phyloP scores from a whole-genome alignment of 2,888 invertebrate species.

The Aspidiotus destructor region DNA sequence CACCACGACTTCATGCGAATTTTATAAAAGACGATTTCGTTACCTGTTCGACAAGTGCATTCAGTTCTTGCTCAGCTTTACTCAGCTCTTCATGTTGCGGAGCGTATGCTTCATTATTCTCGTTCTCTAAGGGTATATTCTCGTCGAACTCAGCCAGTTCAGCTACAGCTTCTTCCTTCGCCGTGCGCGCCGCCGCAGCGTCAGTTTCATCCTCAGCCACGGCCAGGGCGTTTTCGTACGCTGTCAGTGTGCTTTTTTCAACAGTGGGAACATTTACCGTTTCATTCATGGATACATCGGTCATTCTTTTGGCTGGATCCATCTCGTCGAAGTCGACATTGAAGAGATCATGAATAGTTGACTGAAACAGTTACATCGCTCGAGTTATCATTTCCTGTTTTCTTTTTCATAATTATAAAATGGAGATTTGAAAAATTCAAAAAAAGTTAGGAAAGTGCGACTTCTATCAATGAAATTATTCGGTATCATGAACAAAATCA shows the following conservation, averaged over 20 bases:
- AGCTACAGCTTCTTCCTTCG: slow-evolving; percentile 78
- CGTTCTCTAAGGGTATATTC: slow-evolving; percentile 70
- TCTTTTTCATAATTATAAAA: neutral
- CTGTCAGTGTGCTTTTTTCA: slow-evolving; percentile 38
- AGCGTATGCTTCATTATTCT: slow-evolving; percentile 40
- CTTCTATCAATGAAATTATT: neutral
- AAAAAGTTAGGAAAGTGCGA: neutral
- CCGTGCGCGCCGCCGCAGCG: slow-evolving; percentile 78
- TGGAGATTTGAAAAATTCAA: slow-evolving; percentile 36
- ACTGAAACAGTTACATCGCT: slow-evolving; percentile 42
- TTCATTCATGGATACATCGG: slow-evolving; percentile 43
- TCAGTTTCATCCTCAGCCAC: slow-evolving; percentile 93
- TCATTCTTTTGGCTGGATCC: slow-evolving; percentile 49
- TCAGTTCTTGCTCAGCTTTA: slow-evolving; percentile 62
- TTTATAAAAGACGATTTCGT: slow-evolving; percentile 32
- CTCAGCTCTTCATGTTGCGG: slow-evolving; percentile 50
- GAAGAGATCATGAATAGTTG: slow-evolving; percentile 90
- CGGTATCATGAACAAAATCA: too few relatives aligned
- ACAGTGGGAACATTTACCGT: slow-evolving; percentile 22
- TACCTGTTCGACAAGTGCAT: slow-evolving; percentile 62
- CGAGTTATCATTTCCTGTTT: too few relatives aligned
- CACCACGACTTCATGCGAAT: too few relatives aligned
- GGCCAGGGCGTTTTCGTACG: slow-evolving; percentile 71
- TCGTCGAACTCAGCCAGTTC: slow-evolving; percentile 94
- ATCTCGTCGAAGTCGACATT: slow-evolving; percentile 50